Percentiles rank a stretch among this genome's conserved stretches.
Conservation (phyloP, 2,888 invertebrate species). For the Tetramorium bicarinatum region DNA sequence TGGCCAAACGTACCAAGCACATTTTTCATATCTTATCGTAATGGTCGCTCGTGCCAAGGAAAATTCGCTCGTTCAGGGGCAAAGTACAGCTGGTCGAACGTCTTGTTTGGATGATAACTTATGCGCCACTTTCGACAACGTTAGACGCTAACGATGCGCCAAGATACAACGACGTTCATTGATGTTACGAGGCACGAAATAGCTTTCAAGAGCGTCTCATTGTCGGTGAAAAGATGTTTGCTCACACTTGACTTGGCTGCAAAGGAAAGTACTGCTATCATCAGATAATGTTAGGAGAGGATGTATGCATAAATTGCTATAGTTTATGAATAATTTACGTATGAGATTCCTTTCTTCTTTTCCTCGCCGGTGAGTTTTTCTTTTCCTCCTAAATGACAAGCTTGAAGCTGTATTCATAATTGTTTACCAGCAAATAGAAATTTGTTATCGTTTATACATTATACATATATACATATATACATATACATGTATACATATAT, state of each 20-base stretch:
- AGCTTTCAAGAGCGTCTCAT: constrained; percentile 39
- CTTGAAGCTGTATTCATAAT: background rate
- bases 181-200: constrained; percentile 53
- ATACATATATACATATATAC: background rate
- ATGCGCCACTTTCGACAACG: constrained; percentile 63
- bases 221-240: constrained; percentile 56
- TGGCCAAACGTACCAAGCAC: constrained; percentile 68
- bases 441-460: background rate
- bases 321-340: constrained; percentile 1
- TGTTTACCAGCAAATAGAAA: background rate
- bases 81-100: constrained; percentile 69
- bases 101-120: constrained; percentile 75
- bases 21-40: constrained; percentile 80
- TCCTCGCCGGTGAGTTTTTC: background rate
- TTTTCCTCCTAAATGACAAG: background rate
- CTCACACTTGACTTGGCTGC: constrained; percentile 12
- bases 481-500: background rate
- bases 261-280: constrained; percentile 18
- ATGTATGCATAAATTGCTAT: background rate
- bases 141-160: constrained; percentile 65
- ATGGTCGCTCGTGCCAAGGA: constrained; percentile 64
- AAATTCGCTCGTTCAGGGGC: constrained; percentile 75
- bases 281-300: background rate
- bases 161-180: constrained; percentile 55
- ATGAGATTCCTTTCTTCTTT: background rate